phyloP scores from a whole-genome alignment of 2,113 vertebrate genomes.

The Papio anubis region DNA sequence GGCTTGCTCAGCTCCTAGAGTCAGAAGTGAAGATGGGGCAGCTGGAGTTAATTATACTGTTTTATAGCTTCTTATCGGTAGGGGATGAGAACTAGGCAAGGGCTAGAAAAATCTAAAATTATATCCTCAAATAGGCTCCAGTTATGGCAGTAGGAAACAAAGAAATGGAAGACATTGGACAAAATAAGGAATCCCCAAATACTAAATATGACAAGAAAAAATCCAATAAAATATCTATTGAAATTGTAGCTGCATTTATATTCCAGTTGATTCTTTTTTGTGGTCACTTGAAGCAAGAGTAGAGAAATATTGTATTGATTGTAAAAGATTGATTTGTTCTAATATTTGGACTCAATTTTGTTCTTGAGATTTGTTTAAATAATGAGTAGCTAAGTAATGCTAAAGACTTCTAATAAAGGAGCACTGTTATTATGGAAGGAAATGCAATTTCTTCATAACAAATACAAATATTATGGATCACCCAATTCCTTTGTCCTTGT shows the following conservation, averaged over 20 bases:
- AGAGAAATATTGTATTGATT: not conserved
- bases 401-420: not conserved
- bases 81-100: slow-evolving; percentile 32
- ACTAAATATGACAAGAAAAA: slow-evolving; percentile 16
- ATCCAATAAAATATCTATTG: not conserved
- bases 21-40: slow-evolving; percentile 57
- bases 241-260: not conserved
- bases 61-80: slow-evolving; percentile 49
- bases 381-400: not conserved
- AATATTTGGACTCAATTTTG: not conserved
- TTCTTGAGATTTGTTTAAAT: slow-evolving; percentile 44
- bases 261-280: slow-evolving; percentile 1
- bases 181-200: slow-evolving; percentile 44
- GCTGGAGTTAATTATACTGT: slow-evolving; percentile 58
- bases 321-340: slow-evolving; percentile 16
- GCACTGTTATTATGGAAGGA: slow-evolving; percentile 2
- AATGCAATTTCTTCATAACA: slow-evolving; percentile 38
- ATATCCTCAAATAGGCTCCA: slow-evolving; percentile 1
- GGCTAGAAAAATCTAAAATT: slow-evolving; percentile 42
- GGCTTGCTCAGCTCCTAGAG: slow-evolving; percentile 52
- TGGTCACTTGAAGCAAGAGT: slow-evolving; percentile 1
- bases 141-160: slow-evolving; percentile 42
- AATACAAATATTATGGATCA: slow-evolving; percentile 44
- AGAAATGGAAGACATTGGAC: slow-evolving; percentile 35
- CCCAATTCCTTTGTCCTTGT: not conserved